A percentile compares a stretch with the other conserved stretches of the same genome.
Conservation (phyloP, 2,113 vertebrate genomes). For the Austrofundulus limnaeus region DNA sequence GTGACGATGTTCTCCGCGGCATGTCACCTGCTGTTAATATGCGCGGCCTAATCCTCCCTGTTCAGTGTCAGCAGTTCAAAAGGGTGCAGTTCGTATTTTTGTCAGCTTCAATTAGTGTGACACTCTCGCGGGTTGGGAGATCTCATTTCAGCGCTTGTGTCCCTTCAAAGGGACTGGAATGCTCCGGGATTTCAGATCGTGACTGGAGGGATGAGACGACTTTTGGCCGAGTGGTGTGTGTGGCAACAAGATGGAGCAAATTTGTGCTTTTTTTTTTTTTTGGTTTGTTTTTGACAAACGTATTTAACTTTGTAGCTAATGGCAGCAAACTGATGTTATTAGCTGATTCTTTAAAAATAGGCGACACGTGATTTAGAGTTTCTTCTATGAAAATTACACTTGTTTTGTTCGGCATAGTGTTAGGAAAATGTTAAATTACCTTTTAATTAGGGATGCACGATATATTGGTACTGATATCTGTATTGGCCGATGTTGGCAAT, state of each 20-base stretch:
- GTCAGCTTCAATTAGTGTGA: constrained; percentile 91
- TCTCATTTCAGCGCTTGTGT: constrained; percentile 85
- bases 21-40: constrained; percentile 93
- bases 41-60: constrained; percentile 85
- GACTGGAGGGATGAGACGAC: constrained; percentile 49
- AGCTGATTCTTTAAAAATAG: constrained; percentile 8
- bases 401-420: no score
- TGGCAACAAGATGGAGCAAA: constrained; percentile 15
- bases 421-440: no score
- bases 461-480: no score
- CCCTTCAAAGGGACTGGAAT: constrained; percentile 75
- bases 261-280: constrained; percentile 1
- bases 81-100: constrained; percentile 89
- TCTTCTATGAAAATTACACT: not conserved
- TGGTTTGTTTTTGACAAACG: no score
- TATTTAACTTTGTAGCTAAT: constrained; percentile 13
- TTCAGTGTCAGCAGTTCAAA: constrained; percentile 90
- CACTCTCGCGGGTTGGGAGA: constrained; percentile 81
- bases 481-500: no score
- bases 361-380: constrained; percentile 15
- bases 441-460: no score
- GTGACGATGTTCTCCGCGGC: constrained; percentile 53
- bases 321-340: constrained; percentile 1
- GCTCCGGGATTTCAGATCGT: constrained; percentile 73
- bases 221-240: constrained; percentile 28